A percentile compares a stretch with the other conserved stretches of the same genome.
Conservation (phyloP, 2,888 invertebrate species). For the Nephrotoma appendiculata region DNA sequence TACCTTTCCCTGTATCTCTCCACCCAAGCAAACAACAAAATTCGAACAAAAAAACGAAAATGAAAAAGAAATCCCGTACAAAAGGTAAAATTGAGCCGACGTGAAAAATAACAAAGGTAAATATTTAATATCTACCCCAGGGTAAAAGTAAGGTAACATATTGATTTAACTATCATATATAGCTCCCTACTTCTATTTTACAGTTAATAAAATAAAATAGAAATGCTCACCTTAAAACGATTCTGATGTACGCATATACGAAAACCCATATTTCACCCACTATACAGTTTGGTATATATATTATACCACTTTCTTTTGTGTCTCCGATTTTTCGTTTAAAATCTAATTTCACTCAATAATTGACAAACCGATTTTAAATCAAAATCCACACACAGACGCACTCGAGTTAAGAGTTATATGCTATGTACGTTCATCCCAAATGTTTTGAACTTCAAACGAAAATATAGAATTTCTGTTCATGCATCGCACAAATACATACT, state of each 20-base stretch:
- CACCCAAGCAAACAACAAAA: background rate
- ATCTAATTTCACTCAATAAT: background rate
- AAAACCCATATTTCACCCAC: too few species aligned
- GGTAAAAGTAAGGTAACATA: background rate
- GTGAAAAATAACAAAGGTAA: background rate
- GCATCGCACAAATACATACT: too few species aligned
- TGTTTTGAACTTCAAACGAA: too few species aligned
- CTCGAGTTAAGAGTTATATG: too few species aligned
- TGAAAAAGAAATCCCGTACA: background rate
- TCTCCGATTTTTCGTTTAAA: background rate
- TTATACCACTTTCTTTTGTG: background rate
- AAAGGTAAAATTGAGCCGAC: background rate
- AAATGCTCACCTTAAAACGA: background rate
- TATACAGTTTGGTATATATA: background rate
- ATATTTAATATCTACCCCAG: background rate
- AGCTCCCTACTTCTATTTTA: background rate
- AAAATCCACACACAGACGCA: background rate
- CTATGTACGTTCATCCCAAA: too few species aligned
- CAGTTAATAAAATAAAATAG: background rate
- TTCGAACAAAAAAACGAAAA: background rate
- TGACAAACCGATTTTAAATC: background rate
- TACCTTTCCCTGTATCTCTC: background rate
- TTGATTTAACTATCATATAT: background rate
- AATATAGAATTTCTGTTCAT: too few species aligned
- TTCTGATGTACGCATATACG: too few species aligned